Percentiles rank a stretch among this genome's conserved stretches.
Evolutionary conservation across 2,113 vertebrate species (phyloP).

Genomic region (Triplophysa siluroides): DNA sequence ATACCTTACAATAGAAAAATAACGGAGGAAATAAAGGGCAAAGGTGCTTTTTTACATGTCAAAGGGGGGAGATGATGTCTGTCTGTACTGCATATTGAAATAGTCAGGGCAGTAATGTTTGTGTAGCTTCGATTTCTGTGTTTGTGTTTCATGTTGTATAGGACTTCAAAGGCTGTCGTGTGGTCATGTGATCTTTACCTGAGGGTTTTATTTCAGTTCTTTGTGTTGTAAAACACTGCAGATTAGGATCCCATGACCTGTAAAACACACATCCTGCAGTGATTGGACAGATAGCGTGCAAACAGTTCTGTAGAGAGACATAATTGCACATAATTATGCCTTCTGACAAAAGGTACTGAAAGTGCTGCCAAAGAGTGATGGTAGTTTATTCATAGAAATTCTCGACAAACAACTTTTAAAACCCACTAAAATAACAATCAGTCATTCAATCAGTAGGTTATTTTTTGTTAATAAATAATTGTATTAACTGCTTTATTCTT

Average conservation of each 20-base stretch:
- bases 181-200: neutral
- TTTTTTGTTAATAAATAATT: neutral
- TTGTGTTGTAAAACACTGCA: neutral
- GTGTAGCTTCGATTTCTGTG: neutral
- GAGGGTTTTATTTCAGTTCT: neutral
- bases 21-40: neutral
- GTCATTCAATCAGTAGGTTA: neutral
- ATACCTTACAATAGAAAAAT: too few species aligned
- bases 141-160: neutral
- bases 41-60: too few species aligned
- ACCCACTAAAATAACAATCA: neutral
- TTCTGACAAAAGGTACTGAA: neutral
- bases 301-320: neutral
- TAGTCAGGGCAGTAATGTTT: neutral
- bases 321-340: conserved; percentile 27
- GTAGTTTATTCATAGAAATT: neutral
- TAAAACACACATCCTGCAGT: neutral
- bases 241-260: conserved; percentile 28
- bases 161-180: neutral
- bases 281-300: conserved; percentile 21
- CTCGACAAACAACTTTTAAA: neutral
- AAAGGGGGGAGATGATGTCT: too few species aligned
- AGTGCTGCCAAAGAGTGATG: neutral
- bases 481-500: neutral
- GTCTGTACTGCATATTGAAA: neutral